Conservation (phyloP, 2,888 invertebrate species). For the Pyrrhosoma nymphula region DNA sequence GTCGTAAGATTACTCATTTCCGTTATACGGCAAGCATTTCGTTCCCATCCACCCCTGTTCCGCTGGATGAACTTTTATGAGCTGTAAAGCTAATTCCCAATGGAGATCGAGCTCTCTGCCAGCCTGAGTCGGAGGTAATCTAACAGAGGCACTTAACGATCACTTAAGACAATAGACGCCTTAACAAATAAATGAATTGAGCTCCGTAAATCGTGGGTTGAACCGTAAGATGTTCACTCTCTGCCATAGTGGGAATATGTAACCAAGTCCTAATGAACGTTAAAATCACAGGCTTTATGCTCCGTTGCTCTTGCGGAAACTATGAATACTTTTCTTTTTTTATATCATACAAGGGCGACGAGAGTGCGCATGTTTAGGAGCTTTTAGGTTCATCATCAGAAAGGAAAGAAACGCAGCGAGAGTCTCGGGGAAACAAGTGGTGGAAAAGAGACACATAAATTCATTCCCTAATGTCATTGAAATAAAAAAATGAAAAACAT, state of each 20-base stretch:
- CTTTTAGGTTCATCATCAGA: background rate
- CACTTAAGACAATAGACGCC: background rate
- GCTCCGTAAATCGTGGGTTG: background rate
- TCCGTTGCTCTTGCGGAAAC: background rate
- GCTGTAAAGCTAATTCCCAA: background rate
- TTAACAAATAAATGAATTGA: background rate
- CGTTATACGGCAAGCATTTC: background rate
- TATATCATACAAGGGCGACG: background rate
- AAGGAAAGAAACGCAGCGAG: background rate
- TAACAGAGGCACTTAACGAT: background rate
- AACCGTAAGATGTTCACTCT: background rate
- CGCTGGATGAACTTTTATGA: background rate
- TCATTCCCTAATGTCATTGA: background rate
- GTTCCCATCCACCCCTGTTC: background rate
- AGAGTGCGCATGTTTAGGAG: background rate
- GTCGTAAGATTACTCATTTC: background rate
- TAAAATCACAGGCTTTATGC: background rate
- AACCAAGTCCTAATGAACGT: background rate
- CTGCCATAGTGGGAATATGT: background rate
- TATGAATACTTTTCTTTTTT: background rate
- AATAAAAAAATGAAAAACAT: background rate
- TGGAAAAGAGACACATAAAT: background rate
- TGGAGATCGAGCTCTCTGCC: background rate
- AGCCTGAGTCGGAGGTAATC: background rate
- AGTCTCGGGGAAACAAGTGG: background rate